Evolutionary conservation across 1,140 invertebrate genomes (phyloP).

Genomic region (Brachionus angularis): DNA sequence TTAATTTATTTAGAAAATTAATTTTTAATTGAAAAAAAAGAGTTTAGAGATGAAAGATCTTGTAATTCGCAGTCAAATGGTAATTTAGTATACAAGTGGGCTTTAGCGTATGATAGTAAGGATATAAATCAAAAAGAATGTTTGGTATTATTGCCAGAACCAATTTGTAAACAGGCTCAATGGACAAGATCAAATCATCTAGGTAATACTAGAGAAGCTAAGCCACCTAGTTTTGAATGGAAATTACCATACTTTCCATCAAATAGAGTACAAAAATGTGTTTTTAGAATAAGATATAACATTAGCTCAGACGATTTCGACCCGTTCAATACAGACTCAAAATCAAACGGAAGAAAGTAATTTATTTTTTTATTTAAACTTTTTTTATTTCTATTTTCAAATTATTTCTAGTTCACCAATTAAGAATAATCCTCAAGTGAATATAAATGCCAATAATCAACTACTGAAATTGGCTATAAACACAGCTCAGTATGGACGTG

Average conservation of each 20-base stretch:
- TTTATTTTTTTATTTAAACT: background rate
- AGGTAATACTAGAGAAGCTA: slow-evolving; percentile 52
- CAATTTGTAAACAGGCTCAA: slow-evolving; percentile 51
- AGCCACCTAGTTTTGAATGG: slow-evolving; percentile 51
- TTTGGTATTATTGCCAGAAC: slow-evolving; percentile 49
- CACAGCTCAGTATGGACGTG: slow-evolving; percentile 55
- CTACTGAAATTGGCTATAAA: slow-evolving; percentile 50
- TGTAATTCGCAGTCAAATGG: slow-evolving; percentile 29
- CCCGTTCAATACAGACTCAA: slow-evolving; percentile 51
- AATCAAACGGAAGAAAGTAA: slow-evolving; percentile 47
- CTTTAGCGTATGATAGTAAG: slow-evolving; percentile 52
- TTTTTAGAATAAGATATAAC: slow-evolving; percentile 56
- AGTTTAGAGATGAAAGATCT: background rate
- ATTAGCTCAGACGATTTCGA: slow-evolving; percentile 57
- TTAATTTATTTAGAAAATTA: background rate
- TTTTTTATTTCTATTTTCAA: background rate
- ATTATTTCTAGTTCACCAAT: slow-evolving; percentile 45
- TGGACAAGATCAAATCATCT: slow-evolving; percentile 56
- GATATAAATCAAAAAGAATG: slow-evolving; percentile 50
- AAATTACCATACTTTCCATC: slow-evolving; percentile 56
- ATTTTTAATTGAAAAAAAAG: background rate
- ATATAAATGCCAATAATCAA: slow-evolving; percentile 45
- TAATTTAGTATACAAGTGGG: slow-evolving; percentile 56
- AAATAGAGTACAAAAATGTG: slow-evolving; percentile 51
- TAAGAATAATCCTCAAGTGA: slow-evolving; percentile 47